Percentiles rank a stretch among this genome's conserved stretches.
phyloP scores from a whole-genome alignment of 2,797 vertebrate species.

The Sparus aurata region DNA sequence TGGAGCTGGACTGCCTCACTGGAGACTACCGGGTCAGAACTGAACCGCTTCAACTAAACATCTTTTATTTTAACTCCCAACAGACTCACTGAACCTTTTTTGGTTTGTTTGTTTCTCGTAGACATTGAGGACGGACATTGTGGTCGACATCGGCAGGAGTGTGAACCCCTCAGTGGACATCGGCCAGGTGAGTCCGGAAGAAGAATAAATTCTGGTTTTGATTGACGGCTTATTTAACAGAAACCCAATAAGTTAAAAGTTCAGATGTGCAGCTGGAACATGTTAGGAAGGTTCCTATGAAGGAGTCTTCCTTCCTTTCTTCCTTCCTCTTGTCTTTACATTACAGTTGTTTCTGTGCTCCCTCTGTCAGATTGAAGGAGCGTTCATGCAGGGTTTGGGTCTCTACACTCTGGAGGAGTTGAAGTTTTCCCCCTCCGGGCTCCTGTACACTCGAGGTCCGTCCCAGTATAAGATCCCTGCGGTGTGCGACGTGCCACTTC shows the following conservation, averaged over 20 bases:
- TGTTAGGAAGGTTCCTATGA: too few relatives aligned
- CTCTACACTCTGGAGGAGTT: conserved; percentile 90
- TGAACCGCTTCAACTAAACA: not conserved
- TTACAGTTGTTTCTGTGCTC: not conserved
- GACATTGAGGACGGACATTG: conserved; percentile 85
- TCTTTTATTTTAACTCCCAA: not conserved
- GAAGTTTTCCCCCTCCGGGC: conserved; percentile 88
- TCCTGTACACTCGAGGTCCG: conserved; percentile 87
- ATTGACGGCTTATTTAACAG: too few relatives aligned
- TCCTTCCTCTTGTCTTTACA: too few relatives aligned
- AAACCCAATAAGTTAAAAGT: too few relatives aligned
- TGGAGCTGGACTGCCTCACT: conserved; percentile 91
- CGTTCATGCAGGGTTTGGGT: conserved; percentile 89
- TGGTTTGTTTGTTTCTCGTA: conserved; percentile 36
- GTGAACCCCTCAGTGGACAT: conserved; percentile 87
- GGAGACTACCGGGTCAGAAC: conserved; percentile 88
- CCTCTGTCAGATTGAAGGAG: conserved; percentile 88
- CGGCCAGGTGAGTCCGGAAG: conserved; percentile 79
- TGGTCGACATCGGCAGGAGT: conserved; percentile 83
- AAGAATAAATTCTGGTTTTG: too few relatives aligned
- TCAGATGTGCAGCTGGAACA: too few relatives aligned
- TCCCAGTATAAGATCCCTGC: conserved; percentile 91
- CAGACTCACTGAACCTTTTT: not conserved
- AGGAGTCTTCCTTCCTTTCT: too few relatives aligned
- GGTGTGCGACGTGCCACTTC: conserved; percentile 88